Evolutionary conservation across 1,140 invertebrate genomes (phyloP).

Genomic region (Doryteuthis pealeii): DNA sequence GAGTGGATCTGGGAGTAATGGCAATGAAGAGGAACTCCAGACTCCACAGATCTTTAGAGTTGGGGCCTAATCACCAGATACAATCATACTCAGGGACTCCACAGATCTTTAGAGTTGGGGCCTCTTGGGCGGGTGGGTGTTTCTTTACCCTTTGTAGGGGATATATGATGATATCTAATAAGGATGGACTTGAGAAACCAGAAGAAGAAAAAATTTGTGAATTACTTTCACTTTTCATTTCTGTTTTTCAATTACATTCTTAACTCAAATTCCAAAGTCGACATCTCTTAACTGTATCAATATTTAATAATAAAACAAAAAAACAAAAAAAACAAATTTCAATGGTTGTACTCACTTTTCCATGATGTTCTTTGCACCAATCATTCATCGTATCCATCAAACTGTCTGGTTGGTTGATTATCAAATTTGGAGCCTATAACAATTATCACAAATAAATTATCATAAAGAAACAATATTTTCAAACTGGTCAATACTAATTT

Average conservation of each 20-base stretch:
- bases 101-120: too few relatives aligned
- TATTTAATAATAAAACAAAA: neutral
- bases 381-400: slow-evolving; percentile 77
- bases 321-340: neutral
- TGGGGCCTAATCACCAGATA: too few relatives aligned
- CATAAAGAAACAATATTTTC: neutral
- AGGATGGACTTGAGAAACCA: too few relatives aligned
- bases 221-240: neutral
- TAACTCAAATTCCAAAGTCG: neutral
- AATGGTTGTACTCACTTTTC: slow-evolving; percentile 57
- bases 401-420: slow-evolving; percentile 77
- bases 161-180: too few relatives aligned
- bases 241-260: neutral
- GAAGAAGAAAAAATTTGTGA: too few relatives aligned
- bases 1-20: too few relatives aligned
- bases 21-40: too few relatives aligned
- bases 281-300: neutral
- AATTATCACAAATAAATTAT: slow-evolving; percentile 13
- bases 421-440: slow-evolving; percentile 70
- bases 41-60: too few relatives aligned
- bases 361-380: slow-evolving; percentile 81
- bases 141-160: too few relatives aligned
- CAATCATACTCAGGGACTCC: too few relatives aligned
- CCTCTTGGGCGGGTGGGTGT: too few relatives aligned
- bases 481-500: neutral